A percentile compares a stretch with the other conserved stretches of the same genome.
Conservation (phyloP, 2,888 invertebrate species). For the Drosophila dives region DNA sequence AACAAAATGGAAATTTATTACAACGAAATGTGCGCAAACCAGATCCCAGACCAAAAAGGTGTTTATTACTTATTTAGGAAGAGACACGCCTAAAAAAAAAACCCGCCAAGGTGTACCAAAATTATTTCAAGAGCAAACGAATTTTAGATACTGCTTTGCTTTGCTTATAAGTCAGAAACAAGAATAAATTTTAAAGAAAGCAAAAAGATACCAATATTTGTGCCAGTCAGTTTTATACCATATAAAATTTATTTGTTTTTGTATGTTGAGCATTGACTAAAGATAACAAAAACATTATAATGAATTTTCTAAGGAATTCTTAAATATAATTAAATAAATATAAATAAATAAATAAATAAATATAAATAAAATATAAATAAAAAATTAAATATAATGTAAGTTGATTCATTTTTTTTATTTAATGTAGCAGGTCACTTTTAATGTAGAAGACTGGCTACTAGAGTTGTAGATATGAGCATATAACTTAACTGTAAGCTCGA, state of each 20-base stretch:
- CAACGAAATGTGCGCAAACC: constrained; percentile 43
- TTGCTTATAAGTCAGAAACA: background rate
- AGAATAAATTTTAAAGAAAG: background rate
- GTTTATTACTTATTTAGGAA: constrained; percentile 77
- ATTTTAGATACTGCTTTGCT: background rate
- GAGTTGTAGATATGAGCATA: no score
- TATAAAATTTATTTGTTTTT: background rate
- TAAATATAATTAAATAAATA: no score
- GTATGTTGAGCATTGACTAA: background rate
- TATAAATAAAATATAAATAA: no score
- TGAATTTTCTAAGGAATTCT: rapidly evolving
- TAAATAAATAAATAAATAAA: no score
- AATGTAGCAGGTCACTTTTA: no score
- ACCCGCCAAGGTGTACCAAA: background rate
- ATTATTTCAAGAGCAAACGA: background rate
- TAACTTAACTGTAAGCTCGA: no score
- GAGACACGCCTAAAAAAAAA: constrained; percentile 33
- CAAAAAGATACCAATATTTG: background rate
- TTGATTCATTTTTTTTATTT: no score
- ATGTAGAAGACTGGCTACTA: no score
- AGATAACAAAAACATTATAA: background rate
- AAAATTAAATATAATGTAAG: no score
- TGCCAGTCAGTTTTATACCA: background rate
- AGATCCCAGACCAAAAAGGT: constrained; percentile 47
- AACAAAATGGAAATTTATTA: constrained; percentile 73